Base-by-base conservation (phyloP, 2,888 invertebrate species). In the Ophioninae sp. region DNA sequence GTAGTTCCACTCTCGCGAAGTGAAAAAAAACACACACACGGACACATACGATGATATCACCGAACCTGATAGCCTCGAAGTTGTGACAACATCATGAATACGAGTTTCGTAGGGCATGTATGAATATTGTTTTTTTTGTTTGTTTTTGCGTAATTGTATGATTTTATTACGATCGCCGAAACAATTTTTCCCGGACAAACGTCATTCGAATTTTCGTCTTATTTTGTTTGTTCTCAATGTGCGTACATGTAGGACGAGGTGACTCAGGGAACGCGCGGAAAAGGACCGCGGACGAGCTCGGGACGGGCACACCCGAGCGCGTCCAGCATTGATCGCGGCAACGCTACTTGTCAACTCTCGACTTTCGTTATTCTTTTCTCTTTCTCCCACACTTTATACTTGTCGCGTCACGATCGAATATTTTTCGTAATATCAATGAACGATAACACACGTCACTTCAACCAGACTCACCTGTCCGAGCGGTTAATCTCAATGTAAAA, bases 281-380 rank as follows among this genome's bases (percentile, higher is more conserved):
- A 64, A 74, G 74, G 79, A 81, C 64, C 63, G 79, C 61, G 79
- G 78, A 82, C 69, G 76, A 80, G 80, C 82, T 84, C 80, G 83
- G 86, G 86, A 88, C 88, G 90, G 84, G 88, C 91, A 91, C 91
- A 91, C 91, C 91, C 91, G 91, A 87, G 81, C 81, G 81, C 78
- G 76, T 64, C 67, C 80, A 87, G 86, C 90, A 90, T 90, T 87
- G 90, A 90, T 90, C 90, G 90, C 68, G 51, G 77, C 79, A 81
- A 83, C 85, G 81, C 83, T 84, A 75, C 77, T 68, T 77, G 68
- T 77, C 77, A 61, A 30, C 30, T 30, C 77, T 74, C 37, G 51
- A 30, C 61, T 68, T 51, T 69, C 58, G 22, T 68, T 64, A 5
- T 39, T 82, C 65, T 76, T 75, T 81, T 79, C 73, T 85, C 67